Evolutionary conservation across 1,140 invertebrate species (phyloP), one percentile per base, ranked within the genome.

Genomic region (Rhynchophorus ferrugineus): DNA sequence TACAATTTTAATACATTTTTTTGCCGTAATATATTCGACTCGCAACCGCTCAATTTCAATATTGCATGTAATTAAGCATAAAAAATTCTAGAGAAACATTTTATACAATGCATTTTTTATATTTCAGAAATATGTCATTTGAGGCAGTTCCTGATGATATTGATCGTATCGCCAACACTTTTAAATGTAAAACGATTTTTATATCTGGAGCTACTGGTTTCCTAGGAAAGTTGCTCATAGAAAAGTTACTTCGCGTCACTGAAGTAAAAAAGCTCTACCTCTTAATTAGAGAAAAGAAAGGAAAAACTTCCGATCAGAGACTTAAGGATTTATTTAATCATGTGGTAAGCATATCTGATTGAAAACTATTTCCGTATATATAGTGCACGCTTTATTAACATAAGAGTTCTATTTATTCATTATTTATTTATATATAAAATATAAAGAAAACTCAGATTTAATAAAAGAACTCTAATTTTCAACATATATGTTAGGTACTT

Each of bases 201-300:
- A 66, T 80, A 14, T 77, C 74, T 14, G 75, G 75, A 3, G 75
- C 66, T 3, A 68, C 73, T 11, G 75, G 75, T 35, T 84, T 89
- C 57, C 76, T 88, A 67, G 85, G 85, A 14, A 88, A 88, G 71
- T 82, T 86, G 1, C 73, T 94, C 5, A 79, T 95, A 0, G 91
- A 94, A 66, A 94, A 94, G 69, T 70, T 95, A 13, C 67, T 94
- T 1, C 71, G 73, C 54, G 68, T 65, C 42, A 80, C 82, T 1
- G 78, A 81, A 19, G 69, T 92, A 1, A 76, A 74, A 18, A 82
- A 78, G 45, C 81, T 95, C 33, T 87, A 88, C 64, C 62, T 92
- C 18, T 71, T 94, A 2, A 77, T 94, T 45, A 75, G 91, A 41
- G 68, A 79, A 1, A 92, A 93, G 71, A 86, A 86, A 64, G 85